These are phyloP conservation scores for Seriola rivoliana DNA, from an alignment of 2,113 vertebrate genomes.

Conservation along the genomic window DNA sequence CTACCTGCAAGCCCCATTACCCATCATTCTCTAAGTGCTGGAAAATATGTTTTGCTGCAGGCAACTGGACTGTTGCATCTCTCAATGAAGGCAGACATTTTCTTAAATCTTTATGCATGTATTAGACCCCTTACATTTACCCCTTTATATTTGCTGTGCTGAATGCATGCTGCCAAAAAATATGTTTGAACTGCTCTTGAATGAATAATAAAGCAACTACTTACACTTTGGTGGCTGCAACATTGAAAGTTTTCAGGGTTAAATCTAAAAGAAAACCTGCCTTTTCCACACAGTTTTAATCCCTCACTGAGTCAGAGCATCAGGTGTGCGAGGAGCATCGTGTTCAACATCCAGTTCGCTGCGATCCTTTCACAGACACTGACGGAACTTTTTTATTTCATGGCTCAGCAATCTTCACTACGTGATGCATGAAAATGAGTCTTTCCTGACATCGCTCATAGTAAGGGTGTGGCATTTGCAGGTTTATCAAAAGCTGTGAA, in stretches of 20 bases:
- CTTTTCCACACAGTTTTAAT: constrained; percentile 20
- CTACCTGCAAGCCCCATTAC: constrained; percentile 24
- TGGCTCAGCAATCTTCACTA: constrained; percentile 41
- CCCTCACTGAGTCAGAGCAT: constrained; percentile 16
- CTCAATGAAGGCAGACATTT: neutral
- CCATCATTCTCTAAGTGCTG: neutral
- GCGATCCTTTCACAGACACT: constrained; percentile 18
- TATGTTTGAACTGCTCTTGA: neutral
- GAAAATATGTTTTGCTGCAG: constrained; percentile 4
- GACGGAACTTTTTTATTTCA: constrained; percentile 50
- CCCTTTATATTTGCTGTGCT: neutral
- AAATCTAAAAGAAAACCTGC: neutral
- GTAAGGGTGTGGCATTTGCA: constrained; percentile 27
- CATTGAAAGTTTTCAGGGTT: neutral
- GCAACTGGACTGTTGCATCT: neutral
- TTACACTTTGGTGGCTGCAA: neutral
- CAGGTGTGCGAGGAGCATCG: constrained; percentile 25
- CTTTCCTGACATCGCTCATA: constrained; percentile 2
- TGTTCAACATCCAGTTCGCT: constrained; percentile 32
- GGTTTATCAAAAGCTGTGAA: constrained; percentile 36
- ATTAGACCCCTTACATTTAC: neutral
- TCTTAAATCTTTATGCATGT: neutral
- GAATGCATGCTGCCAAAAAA: neutral
- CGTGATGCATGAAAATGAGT: constrained; percentile 46
- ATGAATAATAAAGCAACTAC: neutral